Percentiles rank a stretch among this genome's conserved stretches.
Evolutionary conservation across 2,797 vertebrate species (phyloP).

Genomic region (Hybognathus amarus): DNA sequence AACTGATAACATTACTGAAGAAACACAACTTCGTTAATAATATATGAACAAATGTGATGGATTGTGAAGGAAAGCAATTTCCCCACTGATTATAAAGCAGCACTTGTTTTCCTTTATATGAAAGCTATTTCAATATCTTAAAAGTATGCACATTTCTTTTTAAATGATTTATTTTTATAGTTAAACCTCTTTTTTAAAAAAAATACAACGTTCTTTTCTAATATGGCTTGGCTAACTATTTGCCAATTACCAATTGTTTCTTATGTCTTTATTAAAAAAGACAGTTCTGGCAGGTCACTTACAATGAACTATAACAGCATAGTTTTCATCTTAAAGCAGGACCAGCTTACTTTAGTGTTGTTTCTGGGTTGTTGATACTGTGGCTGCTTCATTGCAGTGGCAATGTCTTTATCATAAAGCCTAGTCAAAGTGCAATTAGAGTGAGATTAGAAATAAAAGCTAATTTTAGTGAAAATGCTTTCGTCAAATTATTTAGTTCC

Average conservation of each 20-base stretch:
- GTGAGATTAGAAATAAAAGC: not conserved
- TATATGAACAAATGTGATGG: not conserved
- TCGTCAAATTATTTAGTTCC: constrained; percentile 10
- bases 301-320: not conserved
- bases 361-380: not conserved
- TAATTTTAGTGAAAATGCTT: not conserved
- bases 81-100: not conserved
- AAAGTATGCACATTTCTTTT: not conserved
- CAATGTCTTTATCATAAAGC: not conserved
- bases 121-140: no score
- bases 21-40: not conserved
- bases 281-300: not conserved
- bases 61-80: not conserved
- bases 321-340: not conserved
- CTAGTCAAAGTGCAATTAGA: not conserved
- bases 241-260: not conserved
- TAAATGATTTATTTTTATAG: no score
- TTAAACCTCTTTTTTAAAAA: not conserved
- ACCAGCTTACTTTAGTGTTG: not conserved
- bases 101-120: not conserved
- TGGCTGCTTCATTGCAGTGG: not conserved
- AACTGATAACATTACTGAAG: not conserved
- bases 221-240: not conserved
- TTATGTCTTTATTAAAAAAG: not conserved
- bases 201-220: not conserved